Percentiles rank a stretch among this genome's conserved stretches.
Evolutionary conservation across 1,140 invertebrate species (phyloP).

Genomic region (Pollicipes pollicipes): DNA sequence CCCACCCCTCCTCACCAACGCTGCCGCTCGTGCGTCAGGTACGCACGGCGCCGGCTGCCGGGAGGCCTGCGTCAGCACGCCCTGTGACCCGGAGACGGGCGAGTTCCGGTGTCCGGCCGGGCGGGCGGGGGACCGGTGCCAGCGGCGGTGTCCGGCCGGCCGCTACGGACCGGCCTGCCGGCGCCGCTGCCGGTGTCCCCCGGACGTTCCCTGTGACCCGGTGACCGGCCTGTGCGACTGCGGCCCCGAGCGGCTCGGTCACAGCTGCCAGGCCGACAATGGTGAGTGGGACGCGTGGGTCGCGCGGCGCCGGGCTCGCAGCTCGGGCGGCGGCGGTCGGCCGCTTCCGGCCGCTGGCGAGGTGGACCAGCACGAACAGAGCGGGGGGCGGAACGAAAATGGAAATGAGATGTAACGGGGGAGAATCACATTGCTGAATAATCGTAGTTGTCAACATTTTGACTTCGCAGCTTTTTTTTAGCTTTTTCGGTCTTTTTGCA

Average conservation of each 20-base stretch:
- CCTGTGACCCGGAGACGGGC: conserved; percentile 37
- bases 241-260: conserved; percentile 30
- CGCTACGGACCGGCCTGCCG: conserved; percentile 63
- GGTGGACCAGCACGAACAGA: too few relatives aligned
- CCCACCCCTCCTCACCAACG: too few relatives aligned
- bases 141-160: conserved; percentile 42
- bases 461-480: too few relatives aligned
- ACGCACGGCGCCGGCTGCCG: conserved; percentile 34
- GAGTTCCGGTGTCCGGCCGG: conserved; percentile 67
- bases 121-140: conserved; percentile 23
- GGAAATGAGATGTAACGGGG: too few relatives aligned
- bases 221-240: conserved; percentile 54
- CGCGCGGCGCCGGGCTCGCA: too few relatives aligned
- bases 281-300: neutral
- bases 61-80: conserved; percentile 10
- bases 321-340: too few relatives aligned
- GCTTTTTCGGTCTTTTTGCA: too few relatives aligned
- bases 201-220: conserved; percentile 26
- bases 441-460: too few relatives aligned
- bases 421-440: too few relatives aligned
- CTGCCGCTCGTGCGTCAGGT: too few relatives aligned
- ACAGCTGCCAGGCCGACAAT: conserved; percentile 19
- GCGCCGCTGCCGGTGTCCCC: conserved; percentile 62
- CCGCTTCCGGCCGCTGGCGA: too few relatives aligned
- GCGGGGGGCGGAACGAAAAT: too few relatives aligned